A percentile compares a stretch with the other conserved stretches of the same genome.
phyloP scores from a whole-genome alignment of 2,797 vertebrate genomes.

The Helarctos malayanus region DNA sequence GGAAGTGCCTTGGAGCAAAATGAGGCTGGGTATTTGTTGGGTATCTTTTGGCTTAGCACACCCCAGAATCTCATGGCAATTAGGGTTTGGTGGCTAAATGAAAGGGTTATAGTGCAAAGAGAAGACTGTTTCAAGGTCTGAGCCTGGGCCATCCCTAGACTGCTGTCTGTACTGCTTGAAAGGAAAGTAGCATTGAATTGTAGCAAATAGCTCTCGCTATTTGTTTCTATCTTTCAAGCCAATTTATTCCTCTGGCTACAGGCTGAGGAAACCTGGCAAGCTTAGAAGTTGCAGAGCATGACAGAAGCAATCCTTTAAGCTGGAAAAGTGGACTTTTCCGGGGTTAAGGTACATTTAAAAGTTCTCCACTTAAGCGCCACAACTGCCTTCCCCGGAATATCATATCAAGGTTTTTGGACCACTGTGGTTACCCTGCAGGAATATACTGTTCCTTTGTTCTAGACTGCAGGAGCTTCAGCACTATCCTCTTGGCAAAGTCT shows the following conservation, averaged over 20 bases:
- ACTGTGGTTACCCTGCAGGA: conserved; percentile 57
- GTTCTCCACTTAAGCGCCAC: neutral
- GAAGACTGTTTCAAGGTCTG: conserved; percentile 27
- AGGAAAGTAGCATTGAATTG: conserved; percentile 26
- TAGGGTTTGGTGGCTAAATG: conserved; percentile 37
- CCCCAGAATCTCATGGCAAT: neutral
- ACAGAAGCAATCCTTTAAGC: conserved; percentile 49
- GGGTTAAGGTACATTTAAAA: conserved; percentile 21
- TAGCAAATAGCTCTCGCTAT: neutral
- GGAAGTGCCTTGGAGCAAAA: neutral
- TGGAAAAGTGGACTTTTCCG: conserved; percentile 26
- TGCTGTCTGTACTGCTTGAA: neutral
- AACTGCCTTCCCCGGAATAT: neutral
- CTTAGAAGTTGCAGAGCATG: neutral
- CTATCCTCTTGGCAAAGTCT: neutral
- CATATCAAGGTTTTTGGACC: conserved; percentile 40
- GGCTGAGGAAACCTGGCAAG: neutral
- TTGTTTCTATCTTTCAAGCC: conserved; percentile 36
- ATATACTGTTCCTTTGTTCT: conserved; percentile 49
- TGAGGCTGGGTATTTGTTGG: neutral
- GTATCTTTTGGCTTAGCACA: neutral
- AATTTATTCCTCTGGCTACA: conserved; percentile 30
- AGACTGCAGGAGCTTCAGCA: neutral
- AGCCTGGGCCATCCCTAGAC: neutral
- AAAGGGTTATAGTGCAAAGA: conserved; percentile 12